phyloP scores from a whole-genome alignment of 1,140 invertebrate genomes.

The Caerostris darwini region DNA sequence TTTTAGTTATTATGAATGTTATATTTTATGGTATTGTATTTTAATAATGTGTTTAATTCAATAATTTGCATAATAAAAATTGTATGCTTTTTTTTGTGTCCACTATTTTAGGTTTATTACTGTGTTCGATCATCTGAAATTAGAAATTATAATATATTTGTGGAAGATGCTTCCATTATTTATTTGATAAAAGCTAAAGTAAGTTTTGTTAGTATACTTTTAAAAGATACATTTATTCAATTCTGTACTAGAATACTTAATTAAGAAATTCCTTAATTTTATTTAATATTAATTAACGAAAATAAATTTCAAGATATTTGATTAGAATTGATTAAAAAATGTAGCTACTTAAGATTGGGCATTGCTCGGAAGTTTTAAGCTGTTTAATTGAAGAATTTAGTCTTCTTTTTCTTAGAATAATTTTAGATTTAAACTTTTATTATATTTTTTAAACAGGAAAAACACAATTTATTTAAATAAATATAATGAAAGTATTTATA shows the following conservation, averaged over 20 bases:
- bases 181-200: constrained; percentile 47
- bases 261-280: neutral
- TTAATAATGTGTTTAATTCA: neutral
- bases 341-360: no score
- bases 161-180: constrained; percentile 71
- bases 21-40: neutral
- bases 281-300: neutral
- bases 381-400: no score
- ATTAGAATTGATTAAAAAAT: no score
- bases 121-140: constrained; percentile 60
- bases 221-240: neutral
- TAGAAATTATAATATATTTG: constrained; percentile 48
- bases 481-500: no score
- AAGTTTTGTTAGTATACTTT: neutral
- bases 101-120: constrained; percentile 38
- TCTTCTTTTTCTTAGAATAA: no score
- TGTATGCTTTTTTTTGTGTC: neutral
- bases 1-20: no score
- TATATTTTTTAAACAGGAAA: no score
- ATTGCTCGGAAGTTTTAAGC: no score
- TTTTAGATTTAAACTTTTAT: no score
- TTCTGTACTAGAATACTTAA: neutral
- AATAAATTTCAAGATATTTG: no score
- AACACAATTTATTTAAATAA: no score
- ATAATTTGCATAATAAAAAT: neutral